A percentile compares a stretch with the other conserved stretches of the same genome.
Evolutionary conservation across 1,140 invertebrate species (phyloP).

Genomic region (Drosophila burlai): DNA sequence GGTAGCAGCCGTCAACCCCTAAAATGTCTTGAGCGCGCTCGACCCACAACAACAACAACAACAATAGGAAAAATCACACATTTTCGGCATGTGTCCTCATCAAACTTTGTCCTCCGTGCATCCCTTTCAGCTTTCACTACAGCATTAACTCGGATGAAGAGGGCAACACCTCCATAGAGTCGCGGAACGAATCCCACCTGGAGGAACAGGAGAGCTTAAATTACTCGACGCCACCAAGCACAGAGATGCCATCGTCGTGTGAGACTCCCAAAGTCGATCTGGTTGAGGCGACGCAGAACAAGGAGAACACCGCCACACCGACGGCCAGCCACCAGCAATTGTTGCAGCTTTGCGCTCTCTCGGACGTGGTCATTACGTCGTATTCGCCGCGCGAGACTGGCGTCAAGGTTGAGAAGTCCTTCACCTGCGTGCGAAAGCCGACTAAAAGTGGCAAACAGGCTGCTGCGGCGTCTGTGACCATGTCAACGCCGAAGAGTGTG

Average conservation of each 20-base stretch:
- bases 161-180: constrained; percentile 73
- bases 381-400: constrained; percentile 78
- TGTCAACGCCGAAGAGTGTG: constrained; percentile 69
- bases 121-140: constrained; percentile 70
- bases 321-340: constrained; percentile 50
- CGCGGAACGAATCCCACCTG: constrained; percentile 23
- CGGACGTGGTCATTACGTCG: constrained; percentile 76
- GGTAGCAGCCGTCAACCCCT: constrained; percentile 54
- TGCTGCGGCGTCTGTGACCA: constrained; percentile 26
- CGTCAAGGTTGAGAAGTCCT: constrained; percentile 74
- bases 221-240: constrained; percentile 32
- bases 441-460: constrained; percentile 10
- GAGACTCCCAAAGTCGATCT: constrained; percentile 69
- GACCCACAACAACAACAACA: constrained; percentile 11
- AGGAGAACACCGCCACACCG: constrained; percentile 69
- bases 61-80: constrained; percentile 22
- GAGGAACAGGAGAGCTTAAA: constrained; percentile 21
- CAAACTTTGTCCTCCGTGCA: constrained; percentile 1
- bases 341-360: constrained; percentile 58
- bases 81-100: constrained; percentile 22
- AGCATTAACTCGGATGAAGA: constrained; percentile 79
- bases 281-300: constrained; percentile 76
- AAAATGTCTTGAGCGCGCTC: constrained; percentile 14
- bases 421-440: constrained; percentile 63
- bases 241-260: constrained; percentile 5